Conservation (phyloP, 2,113 vertebrate species). For the Chionis minor region DNA sequence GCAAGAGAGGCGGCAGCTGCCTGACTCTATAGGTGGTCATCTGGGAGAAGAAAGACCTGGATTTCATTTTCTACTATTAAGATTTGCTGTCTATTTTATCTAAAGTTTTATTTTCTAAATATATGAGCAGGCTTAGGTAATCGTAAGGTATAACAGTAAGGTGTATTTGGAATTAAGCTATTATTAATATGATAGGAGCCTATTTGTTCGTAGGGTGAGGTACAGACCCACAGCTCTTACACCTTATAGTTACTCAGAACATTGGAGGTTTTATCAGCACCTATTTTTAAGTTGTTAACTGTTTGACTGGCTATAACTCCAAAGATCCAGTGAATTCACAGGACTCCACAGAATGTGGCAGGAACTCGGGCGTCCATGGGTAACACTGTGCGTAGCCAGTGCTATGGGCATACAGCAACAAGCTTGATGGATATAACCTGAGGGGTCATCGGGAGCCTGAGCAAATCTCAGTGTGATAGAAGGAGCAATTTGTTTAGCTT, state of each 20-base stretch:
- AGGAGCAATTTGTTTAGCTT: not conserved
- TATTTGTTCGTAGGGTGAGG: not conserved
- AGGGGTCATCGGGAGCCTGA: not conserved
- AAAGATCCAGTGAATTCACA: not conserved
- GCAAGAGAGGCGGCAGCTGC: not conserved
- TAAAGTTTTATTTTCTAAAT: not conserved
- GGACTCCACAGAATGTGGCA: not conserved
- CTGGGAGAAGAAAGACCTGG: not conserved
- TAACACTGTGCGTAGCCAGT: not conserved
- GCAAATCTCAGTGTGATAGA: not conserved
- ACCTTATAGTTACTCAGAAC: not conserved
- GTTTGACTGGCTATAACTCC: not conserved
- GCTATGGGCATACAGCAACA: not conserved
- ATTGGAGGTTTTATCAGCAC: not conserved
- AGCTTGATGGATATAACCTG: not conserved
- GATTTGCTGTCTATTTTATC: not conserved
- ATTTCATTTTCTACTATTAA: not conserved
- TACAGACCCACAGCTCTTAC: not conserved
- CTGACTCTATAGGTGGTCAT: not conserved
- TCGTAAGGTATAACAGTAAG: not conserved
- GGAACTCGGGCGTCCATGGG: not conserved
- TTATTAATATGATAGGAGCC: not conserved
- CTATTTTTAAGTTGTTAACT: not conserved
- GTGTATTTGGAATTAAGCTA: not conserved
- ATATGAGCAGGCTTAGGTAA: not conserved